Evolutionary conservation across 2,797 vertebrate species (phyloP).

Genomic region (Kryptolebias ocellatus): DNA sequence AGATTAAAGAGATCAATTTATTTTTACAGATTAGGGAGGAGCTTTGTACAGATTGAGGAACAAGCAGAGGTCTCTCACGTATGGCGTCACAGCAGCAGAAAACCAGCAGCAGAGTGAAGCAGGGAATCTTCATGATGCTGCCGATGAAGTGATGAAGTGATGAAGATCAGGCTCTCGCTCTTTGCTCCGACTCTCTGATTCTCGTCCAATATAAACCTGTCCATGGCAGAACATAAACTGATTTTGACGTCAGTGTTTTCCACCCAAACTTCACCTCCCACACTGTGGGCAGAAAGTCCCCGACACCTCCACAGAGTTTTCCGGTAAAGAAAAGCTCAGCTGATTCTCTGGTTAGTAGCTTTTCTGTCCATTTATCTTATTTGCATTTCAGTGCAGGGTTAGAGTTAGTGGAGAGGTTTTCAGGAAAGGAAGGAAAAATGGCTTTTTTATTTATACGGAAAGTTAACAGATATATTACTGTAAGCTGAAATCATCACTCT

Average conservation of each 20-base stretch:
- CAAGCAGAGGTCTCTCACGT: constrained; percentile 36
- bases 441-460: too few relatives aligned
- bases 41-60: not conserved
- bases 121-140: constrained; percentile 46
- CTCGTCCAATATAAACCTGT: constrained; percentile 1
- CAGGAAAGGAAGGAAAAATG: not conserved
- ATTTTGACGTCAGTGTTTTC: too few relatives aligned
- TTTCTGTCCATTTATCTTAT: not conserved
- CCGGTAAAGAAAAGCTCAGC: not conserved
- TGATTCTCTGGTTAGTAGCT: not conserved
- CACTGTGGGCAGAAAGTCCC: not conserved
- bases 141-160: not conserved
- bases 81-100: constrained; percentile 14
- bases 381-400: not conserved
- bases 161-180: not conserved
- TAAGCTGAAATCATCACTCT: too few relatives aligned
- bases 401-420: not conserved
- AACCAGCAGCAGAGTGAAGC: constrained; percentile 33
- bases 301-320: not conserved
- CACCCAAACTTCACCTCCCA: too few relatives aligned
- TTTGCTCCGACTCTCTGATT: not conserved
- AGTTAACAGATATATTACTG: too few relatives aligned
- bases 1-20: not conserved
- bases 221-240: not conserved
- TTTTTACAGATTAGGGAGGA: too few relatives aligned